These are phyloP conservation scores for Tor tambroides DNA, from an alignment of 2,113 vertebrate genomes.

Conservation along the genomic window DNA sequence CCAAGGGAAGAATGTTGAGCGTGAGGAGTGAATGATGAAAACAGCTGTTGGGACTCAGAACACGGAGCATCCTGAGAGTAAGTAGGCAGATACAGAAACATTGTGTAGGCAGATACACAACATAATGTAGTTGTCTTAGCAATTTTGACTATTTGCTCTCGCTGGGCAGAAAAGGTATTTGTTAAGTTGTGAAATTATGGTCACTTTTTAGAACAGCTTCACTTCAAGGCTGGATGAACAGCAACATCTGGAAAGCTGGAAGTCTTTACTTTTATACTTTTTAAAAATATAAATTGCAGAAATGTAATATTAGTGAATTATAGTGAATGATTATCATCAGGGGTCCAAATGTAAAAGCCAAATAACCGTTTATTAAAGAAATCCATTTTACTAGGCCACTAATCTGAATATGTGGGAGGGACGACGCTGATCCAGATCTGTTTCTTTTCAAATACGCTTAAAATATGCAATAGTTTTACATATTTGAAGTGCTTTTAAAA, in stretches of 20 bases:
- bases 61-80: conserved; percentile 74
- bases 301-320: background rate
- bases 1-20: conserved; percentile 35
- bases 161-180: background rate
- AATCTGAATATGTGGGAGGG: background rate
- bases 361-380: background rate
- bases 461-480: background rate
- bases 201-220: background rate
- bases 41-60: conserved; percentile 67
- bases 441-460: background rate
- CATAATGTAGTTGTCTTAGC: too few species aligned
- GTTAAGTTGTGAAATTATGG: background rate
- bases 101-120: background rate
- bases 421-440: background rate
- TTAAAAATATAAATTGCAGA: background rate
- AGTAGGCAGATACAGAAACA: conserved; percentile 60
- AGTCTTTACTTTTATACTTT: background rate
- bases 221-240: background rate
- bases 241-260: background rate
- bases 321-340: background rate
- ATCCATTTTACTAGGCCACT: background rate
- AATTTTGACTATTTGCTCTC: background rate
- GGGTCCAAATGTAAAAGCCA: background rate
- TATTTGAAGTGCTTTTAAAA: background rate
- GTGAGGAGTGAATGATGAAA: conserved; percentile 72